Base-by-base conservation (phyloP, 2,888 invertebrate genomes). In the Myopa tessellatipennis region DNA sequence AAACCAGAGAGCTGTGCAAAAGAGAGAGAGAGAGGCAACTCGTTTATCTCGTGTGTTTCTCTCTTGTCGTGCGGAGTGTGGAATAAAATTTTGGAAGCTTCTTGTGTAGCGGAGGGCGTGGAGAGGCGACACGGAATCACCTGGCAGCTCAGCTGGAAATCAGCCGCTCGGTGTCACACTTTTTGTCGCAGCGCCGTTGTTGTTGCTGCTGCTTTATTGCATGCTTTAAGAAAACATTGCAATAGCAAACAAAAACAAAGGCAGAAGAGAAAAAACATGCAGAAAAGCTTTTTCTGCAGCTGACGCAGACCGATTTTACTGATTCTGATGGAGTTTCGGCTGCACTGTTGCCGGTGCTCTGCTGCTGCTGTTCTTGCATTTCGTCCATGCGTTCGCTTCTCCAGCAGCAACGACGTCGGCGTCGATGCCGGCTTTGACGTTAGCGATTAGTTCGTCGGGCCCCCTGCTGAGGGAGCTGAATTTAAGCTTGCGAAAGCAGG, bases 141-240 rank as follows among this genome's bases (percentile, higher is more conserved):
- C 85, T 85, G 86, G 84, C 84, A 86, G 85, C 87, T 87, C 87
- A 88, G 86, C 87, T 87, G 87, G 85, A 85, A 85, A 84, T 86
- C 88, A 87, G 88, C 87, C 86, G 87, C 86, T 87, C 82, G 77
- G 77, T 75, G 77, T 38, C 71, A 26, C 50, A 70, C 69, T 14
- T 26, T 63, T 69, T 18, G 45, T 50, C 14, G 3, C 18, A 12
- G 4, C 45, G 69, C 18, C 18, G 52, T 50, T 70, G 34, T 55
- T 70, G 70, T 70, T 70, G 26, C 16, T 65, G 18, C 8, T 65
- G 34, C 4, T 34, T n/a, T 45, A 68, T 12, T 34, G 12, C 50
- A 34, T 70, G 14, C 52, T 26, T 34, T 55, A 70, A 52, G 55
- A 52, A 70, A 69, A 36, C 52, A 36, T 70, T 70, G 52, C 55